Evolutionary conservation across 92 coral and sea anemone species (phyloP).

Genomic region (Parazoanthus atlanticus): DNA sequence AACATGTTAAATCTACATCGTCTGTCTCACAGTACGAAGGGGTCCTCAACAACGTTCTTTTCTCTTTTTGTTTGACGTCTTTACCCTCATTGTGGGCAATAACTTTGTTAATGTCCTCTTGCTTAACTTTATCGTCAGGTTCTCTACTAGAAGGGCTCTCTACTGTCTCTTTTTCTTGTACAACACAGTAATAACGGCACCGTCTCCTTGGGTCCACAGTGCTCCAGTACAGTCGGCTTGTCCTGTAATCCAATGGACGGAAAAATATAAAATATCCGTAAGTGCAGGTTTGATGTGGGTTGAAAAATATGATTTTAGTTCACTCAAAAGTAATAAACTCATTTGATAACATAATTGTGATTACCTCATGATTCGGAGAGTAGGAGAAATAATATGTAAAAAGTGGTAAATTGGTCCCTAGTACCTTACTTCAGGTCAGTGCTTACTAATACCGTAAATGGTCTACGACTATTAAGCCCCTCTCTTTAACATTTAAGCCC

Average conservation of each 20-base stretch:
- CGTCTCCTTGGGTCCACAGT: constrained; percentile 87
- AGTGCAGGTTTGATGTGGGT: too few relatives aligned
- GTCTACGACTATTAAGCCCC: too few relatives aligned
- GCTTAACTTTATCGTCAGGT: constrained; percentile 19
- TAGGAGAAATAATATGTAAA: too few relatives aligned
- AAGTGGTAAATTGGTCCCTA: too few relatives aligned
- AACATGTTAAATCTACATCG: not conserved
- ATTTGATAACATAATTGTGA: too few relatives aligned
- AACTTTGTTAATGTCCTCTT: constrained; percentile 61
- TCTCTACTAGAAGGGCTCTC: constrained; percentile 8
- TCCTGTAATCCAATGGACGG: constrained; percentile 52
- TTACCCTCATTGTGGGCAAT: constrained; percentile 64
- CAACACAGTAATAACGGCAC: constrained; percentile 76
- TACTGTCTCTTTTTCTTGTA: constrained; percentile 51
- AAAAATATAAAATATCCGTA: not conserved
- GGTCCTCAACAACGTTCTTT: constrained; percentile 22
- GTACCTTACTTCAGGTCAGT: too few relatives aligned
- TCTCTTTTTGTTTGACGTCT: constrained; percentile 46
- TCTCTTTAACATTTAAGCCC: too few relatives aligned
- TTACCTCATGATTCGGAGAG: too few relatives aligned
- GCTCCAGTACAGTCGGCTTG: constrained; percentile 94
- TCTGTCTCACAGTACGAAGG: constrained; percentile 35
- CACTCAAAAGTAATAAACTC: not conserved
- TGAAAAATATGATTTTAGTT: not conserved
- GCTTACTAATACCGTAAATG: too few relatives aligned